Evolutionary conservation across 2,113 vertebrate species (phyloP).

Genomic region (Gasterosteus nipponicus): DNA sequence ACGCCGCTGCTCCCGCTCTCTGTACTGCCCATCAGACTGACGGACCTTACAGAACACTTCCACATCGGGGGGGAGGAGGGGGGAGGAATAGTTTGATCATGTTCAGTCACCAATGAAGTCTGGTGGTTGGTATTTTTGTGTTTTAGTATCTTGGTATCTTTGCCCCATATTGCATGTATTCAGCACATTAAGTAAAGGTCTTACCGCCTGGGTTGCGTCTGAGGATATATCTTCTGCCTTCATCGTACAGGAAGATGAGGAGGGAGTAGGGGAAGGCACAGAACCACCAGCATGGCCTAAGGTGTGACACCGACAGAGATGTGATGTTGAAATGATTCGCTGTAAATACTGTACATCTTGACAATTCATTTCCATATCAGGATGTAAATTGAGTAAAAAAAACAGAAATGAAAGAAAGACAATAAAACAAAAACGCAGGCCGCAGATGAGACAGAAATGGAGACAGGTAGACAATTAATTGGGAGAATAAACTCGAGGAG

Average conservation of each 20-base stretch:
- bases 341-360: neutral
- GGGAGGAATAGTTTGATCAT: too few species aligned
- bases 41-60: neutral
- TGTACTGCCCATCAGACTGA: neutral
- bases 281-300: constrained; percentile 85
- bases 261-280: constrained; percentile 84
- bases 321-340: neutral
- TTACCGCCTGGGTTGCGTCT: constrained; percentile 84
- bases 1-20: constrained; percentile 2
- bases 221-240: constrained; percentile 83
- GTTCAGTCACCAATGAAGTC: too few species aligned
- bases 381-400: neutral
- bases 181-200: neutral
- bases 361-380: neutral
- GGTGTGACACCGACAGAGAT: constrained; percentile 22
- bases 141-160: too few species aligned
- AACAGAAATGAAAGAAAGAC: neutral
- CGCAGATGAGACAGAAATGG: constrained; percentile 12
- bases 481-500: constrained; percentile 1
- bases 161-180: neutral
- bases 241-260: constrained; percentile 85
- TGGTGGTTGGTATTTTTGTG: too few species aligned
- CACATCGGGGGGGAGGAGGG: too few species aligned
- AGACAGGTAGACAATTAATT: neutral
- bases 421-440: neutral